These are phyloP conservation scores for Aphaenogaster ashmeadi DNA, from an alignment of 1,140 invertebrate species.

Conservation along the genomic window DNA sequence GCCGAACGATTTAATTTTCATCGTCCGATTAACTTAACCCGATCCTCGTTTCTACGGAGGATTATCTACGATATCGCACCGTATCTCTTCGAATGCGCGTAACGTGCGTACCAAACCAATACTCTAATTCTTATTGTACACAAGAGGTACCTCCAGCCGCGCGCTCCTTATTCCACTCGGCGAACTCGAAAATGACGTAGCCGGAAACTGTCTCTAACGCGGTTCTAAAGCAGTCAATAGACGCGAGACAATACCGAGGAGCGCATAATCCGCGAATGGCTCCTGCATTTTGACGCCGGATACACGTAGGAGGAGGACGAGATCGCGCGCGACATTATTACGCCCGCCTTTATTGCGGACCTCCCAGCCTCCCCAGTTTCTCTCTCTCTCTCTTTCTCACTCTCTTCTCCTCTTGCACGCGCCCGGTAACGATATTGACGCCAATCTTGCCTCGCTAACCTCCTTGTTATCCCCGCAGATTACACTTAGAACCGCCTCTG, in stretches of 20 bases:
- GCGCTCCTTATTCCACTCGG: slow-evolving; percentile 49
- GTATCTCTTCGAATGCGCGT: neutral
- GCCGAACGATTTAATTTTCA: neutral
- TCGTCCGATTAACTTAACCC: neutral
- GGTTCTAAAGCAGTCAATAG: slow-evolving; percentile 48
- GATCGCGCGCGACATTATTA: slow-evolving; percentile 33
- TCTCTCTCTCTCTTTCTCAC: neutral
- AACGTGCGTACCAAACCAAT: too few species aligned
- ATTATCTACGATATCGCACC: neutral
- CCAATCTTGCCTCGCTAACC: slow-evolving; percentile 57
- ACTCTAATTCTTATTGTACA: slow-evolving; percentile 34
- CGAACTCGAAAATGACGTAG: slow-evolving; percentile 54
- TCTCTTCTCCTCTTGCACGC: neutral
- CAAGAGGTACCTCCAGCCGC: neutral
- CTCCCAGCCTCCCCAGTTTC: neutral
- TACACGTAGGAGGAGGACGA: slow-evolving; percentile 10
- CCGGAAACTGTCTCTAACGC: neutral
- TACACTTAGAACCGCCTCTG: slow-evolving; percentile 42
- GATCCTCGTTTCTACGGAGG: neutral
- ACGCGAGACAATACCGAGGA: slow-evolving; percentile 50
- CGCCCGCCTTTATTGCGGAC: slow-evolving; percentile 38
- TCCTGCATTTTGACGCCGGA: slow-evolving; percentile 49
- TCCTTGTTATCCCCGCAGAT: slow-evolving; percentile 64
- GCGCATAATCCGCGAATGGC: slow-evolving; percentile 53
- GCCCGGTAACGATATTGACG: slow-evolving; percentile 53